Conservation (phyloP, 2,113 vertebrate genomes). For the Machaerirhynchus nigripectus region DNA sequence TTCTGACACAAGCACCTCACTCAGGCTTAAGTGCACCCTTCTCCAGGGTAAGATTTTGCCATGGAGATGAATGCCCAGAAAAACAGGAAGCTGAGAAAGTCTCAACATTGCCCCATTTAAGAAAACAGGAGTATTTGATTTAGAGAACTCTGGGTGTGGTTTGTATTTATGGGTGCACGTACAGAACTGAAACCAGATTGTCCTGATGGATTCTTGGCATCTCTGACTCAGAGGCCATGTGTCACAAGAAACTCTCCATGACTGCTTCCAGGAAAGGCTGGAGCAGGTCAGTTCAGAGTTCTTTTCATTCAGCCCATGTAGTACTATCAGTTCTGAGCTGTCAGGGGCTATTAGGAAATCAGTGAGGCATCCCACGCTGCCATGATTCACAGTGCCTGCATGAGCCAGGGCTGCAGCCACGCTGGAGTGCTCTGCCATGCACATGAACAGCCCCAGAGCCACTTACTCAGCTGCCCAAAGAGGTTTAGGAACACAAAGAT, state of each 20-base stretch:
- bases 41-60: neutral
- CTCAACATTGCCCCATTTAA: neutral
- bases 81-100: neutral
- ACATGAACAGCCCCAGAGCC: neutral
- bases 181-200: neutral
- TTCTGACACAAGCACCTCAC: neutral
- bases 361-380: neutral
- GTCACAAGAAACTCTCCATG: neutral
- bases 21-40: neutral
- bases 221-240: neutral
- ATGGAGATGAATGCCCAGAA: neutral
- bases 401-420: neutral
- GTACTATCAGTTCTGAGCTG: neutral
- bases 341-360: neutral
- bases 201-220: neutral
- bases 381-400: neutral
- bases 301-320: neutral
- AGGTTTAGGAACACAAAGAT: constrained; percentile 93
- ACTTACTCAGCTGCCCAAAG: constrained; percentile 92
- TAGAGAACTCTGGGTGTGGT: neutral
- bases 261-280: neutral
- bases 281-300: neutral
- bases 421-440: neutral
- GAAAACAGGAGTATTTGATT: neutral
- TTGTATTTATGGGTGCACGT: neutral